These are phyloP conservation scores for Macroramphosus scolopax DNA, from an alignment of 2,797 vertebrate genomes.

Conservation along the genomic window DNA sequence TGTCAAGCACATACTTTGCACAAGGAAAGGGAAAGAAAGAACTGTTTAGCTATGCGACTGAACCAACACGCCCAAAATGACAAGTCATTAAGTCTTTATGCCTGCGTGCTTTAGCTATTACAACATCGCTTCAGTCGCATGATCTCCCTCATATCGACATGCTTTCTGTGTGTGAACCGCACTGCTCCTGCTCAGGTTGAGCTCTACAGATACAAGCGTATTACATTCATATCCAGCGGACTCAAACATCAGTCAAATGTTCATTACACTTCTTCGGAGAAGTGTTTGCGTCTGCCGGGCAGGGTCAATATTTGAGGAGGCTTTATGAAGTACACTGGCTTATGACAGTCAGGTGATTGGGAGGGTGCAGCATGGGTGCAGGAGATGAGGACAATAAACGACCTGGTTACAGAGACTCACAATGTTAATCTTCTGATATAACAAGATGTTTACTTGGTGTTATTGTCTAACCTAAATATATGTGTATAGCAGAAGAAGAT, in stretches of 20 bases:
- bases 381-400: conserved; percentile 62
- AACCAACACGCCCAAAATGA: conserved; percentile 25
- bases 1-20: conserved; percentile 35
- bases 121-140: conserved; percentile 17
- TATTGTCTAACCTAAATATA: conserved; percentile 40
- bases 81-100: conserved; percentile 31
- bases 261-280: conserved; percentile 18
- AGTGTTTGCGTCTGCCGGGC: conserved; percentile 32
- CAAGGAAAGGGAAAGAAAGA: conserved; percentile 14
- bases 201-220: too few relatives aligned
- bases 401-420: conserved; percentile 23
- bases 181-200: too few relatives aligned
- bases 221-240: too few relatives aligned
- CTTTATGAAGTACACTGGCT: conserved; percentile 70
- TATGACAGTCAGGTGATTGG: conserved; percentile 59
- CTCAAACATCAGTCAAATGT: too few relatives aligned
- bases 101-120: conserved; percentile 28
- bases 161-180: conserved; percentile 10
- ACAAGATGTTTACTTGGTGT: conserved; percentile 32
- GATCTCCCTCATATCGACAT: background rate
- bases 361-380: conserved; percentile 54
- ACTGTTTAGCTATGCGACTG: conserved; percentile 11
- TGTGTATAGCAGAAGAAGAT: background rate
- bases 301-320: conserved; percentile 78
- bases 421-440: conserved; percentile 7